Evolutionary conservation across 2,113 vertebrate species (phyloP).

Genomic region (Scomber colias): DNA sequence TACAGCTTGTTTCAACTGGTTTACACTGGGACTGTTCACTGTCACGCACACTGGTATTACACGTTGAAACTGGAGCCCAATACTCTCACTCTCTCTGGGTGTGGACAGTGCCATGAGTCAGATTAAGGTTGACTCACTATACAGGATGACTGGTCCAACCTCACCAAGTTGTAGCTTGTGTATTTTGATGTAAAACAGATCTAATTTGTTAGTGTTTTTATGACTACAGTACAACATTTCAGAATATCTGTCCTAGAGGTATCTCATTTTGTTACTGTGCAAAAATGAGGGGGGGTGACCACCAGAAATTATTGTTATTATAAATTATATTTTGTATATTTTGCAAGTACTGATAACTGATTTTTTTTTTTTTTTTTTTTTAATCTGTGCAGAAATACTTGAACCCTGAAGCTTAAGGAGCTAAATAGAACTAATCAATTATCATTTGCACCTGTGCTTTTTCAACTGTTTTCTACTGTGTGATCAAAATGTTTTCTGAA

Average conservation of each 20-base stretch:
- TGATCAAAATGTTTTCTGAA: no score
- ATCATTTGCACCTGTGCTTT: no score
- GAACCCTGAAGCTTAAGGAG: no score
- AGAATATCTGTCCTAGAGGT: neutral
- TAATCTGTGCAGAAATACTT: no score
- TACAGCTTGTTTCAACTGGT: slow-evolving; percentile 22
- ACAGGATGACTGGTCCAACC: neutral
- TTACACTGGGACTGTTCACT: neutral
- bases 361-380: no score
- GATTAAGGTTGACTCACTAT: slow-evolving; percentile 23
- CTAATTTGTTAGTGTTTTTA: no score
- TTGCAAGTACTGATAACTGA: no score
- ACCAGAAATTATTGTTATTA: no score
- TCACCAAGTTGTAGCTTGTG: neutral
- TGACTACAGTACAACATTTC: neutral
- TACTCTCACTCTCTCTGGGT: slow-evolving; percentile 12
- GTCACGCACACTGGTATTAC: slow-evolving; percentile 5
- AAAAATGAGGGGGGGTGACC: no score
- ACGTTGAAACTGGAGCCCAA: slow-evolving; percentile 18
- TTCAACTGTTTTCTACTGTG: no score
- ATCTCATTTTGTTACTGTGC: neutral
- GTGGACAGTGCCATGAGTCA: slow-evolving; percentile 40
- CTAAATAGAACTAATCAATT: no score
- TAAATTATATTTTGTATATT: no score
- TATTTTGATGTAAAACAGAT: neutral